These are phyloP conservation scores for Empidonax alnorum DNA, from an alignment of 2,113 vertebrate species.

Conservation along the genomic window DNA sequence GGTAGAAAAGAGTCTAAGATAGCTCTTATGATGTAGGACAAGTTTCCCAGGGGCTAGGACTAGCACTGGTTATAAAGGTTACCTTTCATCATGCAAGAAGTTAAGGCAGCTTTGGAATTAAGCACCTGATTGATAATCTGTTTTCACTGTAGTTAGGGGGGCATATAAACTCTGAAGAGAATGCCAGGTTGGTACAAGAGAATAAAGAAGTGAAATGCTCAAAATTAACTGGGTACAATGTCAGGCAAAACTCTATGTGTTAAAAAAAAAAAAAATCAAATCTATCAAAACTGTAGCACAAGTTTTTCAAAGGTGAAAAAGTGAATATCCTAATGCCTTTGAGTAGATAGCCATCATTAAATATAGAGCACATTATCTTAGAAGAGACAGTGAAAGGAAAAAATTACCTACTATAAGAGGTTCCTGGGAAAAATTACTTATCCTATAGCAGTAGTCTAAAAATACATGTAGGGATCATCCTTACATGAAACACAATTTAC, in stretches of 20 bases:
- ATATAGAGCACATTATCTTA: neutral
- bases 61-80: neutral
- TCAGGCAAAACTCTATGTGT: neutral
- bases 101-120: neutral
- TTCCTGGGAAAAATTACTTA: neutral
- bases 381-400: neutral
- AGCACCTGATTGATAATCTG: neutral
- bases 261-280: neutral
- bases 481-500: neutral
- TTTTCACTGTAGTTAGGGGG: neutral
- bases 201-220: neutral
- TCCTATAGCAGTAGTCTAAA: neutral
- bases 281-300: neutral
- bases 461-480: neutral
- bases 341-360: neutral
- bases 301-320: neutral
- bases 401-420: neutral
- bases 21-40: neutral
- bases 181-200: neutral
- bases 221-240: neutral
- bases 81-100: neutral
- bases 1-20: neutral
- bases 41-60: neutral
- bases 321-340: neutral
- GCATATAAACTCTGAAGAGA: neutral